Evolutionary conservation across 1,140 invertebrate species (phyloP).

Genomic region (Drosophila trapezifrons): DNA sequence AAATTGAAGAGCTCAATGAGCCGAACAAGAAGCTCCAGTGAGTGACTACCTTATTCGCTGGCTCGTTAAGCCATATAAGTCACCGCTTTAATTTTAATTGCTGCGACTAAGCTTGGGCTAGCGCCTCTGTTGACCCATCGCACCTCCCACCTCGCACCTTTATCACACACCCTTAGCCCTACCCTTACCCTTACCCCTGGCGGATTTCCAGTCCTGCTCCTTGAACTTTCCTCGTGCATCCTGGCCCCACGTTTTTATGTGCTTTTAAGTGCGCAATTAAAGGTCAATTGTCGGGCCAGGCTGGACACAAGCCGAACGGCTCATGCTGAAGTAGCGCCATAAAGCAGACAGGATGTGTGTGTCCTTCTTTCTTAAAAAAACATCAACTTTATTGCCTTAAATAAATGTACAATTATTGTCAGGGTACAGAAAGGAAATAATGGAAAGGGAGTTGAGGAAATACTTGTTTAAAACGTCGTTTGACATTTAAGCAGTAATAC

Average conservation of each 20-base stretch:
- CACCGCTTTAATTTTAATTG: constrained; percentile 52
- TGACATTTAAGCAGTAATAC: too few relatives aligned
- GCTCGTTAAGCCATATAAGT: constrained; percentile 41
- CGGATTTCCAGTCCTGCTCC: constrained; percentile 39
- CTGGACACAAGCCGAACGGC: constrained; percentile 24
- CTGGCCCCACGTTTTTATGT: constrained; percentile 76
- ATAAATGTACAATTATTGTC: constrained; percentile 6
- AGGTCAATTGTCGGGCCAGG: constrained; percentile 69
- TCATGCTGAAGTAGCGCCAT: constrained; percentile 39
- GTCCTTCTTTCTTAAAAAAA: constrained; percentile 9
- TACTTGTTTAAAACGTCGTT: too few relatives aligned
- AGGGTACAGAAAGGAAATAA: not conserved
- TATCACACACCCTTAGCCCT: not conserved
- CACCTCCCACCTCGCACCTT: not conserved
- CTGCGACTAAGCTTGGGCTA: constrained; percentile 28
- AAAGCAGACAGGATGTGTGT: constrained; percentile 21
- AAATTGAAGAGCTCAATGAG: too few relatives aligned
- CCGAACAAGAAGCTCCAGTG: constrained; percentile 13
- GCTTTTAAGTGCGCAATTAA: constrained; percentile 81
- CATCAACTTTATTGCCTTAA: constrained; percentile 1
- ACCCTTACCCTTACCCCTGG: not conserved
- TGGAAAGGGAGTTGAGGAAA: too few relatives aligned
- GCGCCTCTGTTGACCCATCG: constrained; percentile 20
- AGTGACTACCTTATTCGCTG: constrained; percentile 18
- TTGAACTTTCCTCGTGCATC: constrained; percentile 32